Percentiles rank a stretch among this genome's conserved stretches.
Conservation (phyloP, 2,113 vertebrate species). For the Verasper variegatus region DNA sequence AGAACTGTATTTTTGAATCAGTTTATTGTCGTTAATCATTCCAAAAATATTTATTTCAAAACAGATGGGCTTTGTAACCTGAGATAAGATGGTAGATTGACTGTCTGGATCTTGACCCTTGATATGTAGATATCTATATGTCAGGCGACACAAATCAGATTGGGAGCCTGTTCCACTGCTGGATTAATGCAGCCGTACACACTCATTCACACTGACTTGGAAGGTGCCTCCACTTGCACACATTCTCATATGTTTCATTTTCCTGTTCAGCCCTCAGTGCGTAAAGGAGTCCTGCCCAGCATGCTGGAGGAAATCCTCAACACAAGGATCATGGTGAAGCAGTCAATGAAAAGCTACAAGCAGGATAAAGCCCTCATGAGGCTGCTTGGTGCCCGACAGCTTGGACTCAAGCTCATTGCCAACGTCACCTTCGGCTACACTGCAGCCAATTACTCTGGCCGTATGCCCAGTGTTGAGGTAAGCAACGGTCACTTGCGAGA, state of each 20-base stretch:
- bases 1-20: too few relatives aligned
- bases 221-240: too few relatives aligned
- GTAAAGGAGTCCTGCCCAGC: constrained; percentile 92
- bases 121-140: too few relatives aligned
- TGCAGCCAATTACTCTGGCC: constrained; percentile 93
- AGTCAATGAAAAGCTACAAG: constrained; percentile 91
- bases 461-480: constrained; percentile 97
- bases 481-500: neutral
- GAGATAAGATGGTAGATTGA: too few relatives aligned
- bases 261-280: constrained; percentile 86
- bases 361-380: constrained; percentile 90
- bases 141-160: neutral
- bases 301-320: constrained; percentile 98
- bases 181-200: too few relatives aligned
- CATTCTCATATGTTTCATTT: neutral
- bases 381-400: constrained; percentile 94
- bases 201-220: too few relatives aligned
- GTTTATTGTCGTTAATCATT: neutral
- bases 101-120: too few relatives aligned
- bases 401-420: constrained; percentile 97
- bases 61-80: too few relatives aligned
- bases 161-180: too few relatives aligned
- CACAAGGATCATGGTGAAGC: constrained; percentile 97
- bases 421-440: constrained; percentile 97
- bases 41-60: too few relatives aligned